Base-by-base conservation (phyloP, 2,113 vertebrate species). In the Tachysurus fulvidraco region DNA sequence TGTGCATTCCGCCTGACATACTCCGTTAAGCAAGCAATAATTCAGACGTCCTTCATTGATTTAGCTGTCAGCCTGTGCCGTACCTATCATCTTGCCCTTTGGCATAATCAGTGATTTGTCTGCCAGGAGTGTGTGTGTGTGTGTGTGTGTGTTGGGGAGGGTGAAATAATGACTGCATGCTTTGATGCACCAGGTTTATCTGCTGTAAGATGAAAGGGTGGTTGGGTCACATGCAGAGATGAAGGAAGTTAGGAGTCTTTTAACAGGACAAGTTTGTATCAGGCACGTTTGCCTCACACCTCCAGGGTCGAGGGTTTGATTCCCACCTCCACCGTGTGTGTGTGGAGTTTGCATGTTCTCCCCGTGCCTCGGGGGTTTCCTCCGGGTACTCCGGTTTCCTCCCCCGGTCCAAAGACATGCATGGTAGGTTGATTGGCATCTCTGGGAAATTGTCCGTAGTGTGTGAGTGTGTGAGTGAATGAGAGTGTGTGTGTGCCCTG, bases 1-100 rank as follows among this genome's bases (percentile, higher is more conserved):
- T 86, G 84, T 78, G 83, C 88, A 86, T 86, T 88, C 62, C 76
- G 83, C 86, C 79, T 89, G 90, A 88, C 90, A 88, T 83, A 76
- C 88, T 88, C 88, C 46, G 86, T 90, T 90, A 90, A 89, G 85
- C 86, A 83, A 86, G 86, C 86, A 78, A 89, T 90, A 90, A 89
- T 89, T 90, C 89, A 90, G 88, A 81, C 69, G 55, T 88, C 85
- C 81, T 84, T 89, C 81, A 90, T 90, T 88, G 89, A 90, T 89
- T 89, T 86, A 81, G 86, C 90, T 84, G 90, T 89, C 90, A 89
- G 90, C 57, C 83, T 41, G 74, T 13, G 30, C 84, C 79, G 64
- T 87, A 90, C 86, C 88, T 83, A 82, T 89, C 89, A 88, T 89
- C 89, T 86, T 90, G 89, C 88, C 89, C 89, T 90, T 89, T 89